Percentiles rank a stretch among this genome's conserved stretches.
Conservation (phyloP, 2,888 invertebrate genomes). For the Aporophyla lueneburgensis region DNA sequence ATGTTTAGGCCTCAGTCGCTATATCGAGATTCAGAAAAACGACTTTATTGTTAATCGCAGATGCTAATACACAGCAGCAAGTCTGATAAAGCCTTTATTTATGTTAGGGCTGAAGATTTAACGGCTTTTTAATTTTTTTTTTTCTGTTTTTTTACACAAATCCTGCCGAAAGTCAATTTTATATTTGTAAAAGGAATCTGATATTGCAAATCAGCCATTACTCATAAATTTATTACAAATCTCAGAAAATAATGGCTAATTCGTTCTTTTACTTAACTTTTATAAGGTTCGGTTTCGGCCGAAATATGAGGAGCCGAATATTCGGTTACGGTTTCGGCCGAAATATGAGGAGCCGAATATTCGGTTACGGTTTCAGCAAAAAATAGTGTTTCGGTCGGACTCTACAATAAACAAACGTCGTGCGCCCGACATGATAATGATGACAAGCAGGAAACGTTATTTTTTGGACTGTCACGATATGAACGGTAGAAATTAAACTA, state of each 20-base stretch:
- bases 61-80: neutral
- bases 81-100: neutral
- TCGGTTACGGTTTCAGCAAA: neutral
- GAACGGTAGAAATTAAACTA: constrained; percentile 17
- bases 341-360: neutral
- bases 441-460: constrained; percentile 31
- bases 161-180: neutral
- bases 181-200: neutral
- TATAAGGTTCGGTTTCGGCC: neutral
- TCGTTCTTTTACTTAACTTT: neutral
- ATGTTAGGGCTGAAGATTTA: neutral
- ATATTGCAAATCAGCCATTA: neutral
- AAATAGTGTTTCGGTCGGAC: neutral
- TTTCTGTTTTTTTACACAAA: neutral
- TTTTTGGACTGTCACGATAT: constrained; percentile 32
- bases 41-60: neutral
- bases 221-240: neutral
- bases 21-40: neutral
- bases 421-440: constrained; percentile 12
- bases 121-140: neutral
- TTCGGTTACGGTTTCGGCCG: neutral
- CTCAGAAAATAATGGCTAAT: neutral
- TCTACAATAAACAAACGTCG: neutral
- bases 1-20: neutral
- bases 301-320: neutral